Conservation (phyloP, 2,797 vertebrate species). For the Phrynocephalus vlangalii region DNA sequence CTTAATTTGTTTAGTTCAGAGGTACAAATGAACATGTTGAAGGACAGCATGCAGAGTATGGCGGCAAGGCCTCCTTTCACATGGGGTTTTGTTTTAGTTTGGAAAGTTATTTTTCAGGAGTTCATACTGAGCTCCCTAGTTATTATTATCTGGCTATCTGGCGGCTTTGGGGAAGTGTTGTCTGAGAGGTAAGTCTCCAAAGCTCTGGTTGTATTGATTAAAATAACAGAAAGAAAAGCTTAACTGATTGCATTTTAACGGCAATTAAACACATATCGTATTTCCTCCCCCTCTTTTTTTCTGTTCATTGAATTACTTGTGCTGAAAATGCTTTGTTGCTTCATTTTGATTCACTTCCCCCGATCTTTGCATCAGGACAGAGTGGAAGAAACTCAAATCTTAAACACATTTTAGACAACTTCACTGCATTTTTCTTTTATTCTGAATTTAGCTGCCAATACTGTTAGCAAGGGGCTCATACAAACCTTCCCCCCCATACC, state of each 20-base stretch:
- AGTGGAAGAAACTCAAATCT: slow-evolving; percentile 4
- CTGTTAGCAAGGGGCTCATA: slow-evolving; percentile 55
- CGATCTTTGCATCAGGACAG: background rate
- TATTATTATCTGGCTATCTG: too few relatives aligned
- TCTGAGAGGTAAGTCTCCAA: too few relatives aligned
- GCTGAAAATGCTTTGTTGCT: slow-evolving; percentile 2
- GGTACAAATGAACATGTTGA: background rate
- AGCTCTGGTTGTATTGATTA: background rate
- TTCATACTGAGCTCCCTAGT: too few relatives aligned
- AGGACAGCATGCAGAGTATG: background rate
- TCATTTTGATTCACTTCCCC: background rate
- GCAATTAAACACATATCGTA: background rate
- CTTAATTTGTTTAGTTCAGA: background rate
- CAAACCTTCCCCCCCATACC: slow-evolving; percentile 58
- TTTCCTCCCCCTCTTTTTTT: background rate
- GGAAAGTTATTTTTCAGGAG: too few relatives aligned
- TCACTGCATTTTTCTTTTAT: slow-evolving; percentile 45
- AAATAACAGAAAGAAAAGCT: background rate
- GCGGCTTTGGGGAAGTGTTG: too few relatives aligned
- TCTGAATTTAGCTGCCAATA: slow-evolving; percentile 65
- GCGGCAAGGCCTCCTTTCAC: background rate
- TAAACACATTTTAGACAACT: slow-evolving; percentile 41
- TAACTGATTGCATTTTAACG: background rate
- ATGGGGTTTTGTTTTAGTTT: background rate
- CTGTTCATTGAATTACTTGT: slow-evolving; percentile 14